These are phyloP conservation scores for Xylophagus ater DNA, from an alignment of 2,888 invertebrate species.

Conservation along the genomic window DNA sequence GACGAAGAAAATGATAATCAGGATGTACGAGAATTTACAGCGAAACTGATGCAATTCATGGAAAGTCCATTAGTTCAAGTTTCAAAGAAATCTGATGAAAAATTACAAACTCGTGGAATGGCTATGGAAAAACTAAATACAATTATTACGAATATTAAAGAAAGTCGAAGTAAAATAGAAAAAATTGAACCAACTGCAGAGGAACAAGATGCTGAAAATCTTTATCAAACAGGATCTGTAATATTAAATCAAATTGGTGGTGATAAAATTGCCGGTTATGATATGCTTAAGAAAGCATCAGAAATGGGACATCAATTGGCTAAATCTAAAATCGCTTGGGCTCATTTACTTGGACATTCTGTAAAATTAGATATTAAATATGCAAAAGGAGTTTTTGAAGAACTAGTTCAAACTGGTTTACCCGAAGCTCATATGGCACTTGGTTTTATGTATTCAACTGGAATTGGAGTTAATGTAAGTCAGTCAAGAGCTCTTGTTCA, in stretches of 20 bases:
- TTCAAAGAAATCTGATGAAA: no score
- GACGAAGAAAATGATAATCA: slow-evolving; percentile 27
- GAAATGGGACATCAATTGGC: slow-evolving; percentile 71
- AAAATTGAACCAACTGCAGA: not conserved
- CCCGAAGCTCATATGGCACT: slow-evolving; percentile 85
- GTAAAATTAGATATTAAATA: slow-evolving; percentile 63
- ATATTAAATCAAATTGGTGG: slow-evolving; percentile 61
- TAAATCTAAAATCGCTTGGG: slow-evolving; percentile 78
- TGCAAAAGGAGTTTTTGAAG: slow-evolving; percentile 65
- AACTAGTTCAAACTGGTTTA: slow-evolving; percentile 62
- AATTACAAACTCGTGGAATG: no score
- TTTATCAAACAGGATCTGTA: slow-evolving; percentile 60
- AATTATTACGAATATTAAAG: slow-evolving; percentile 1
- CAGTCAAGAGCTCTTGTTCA: slow-evolving; percentile 82
- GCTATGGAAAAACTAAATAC: no score
- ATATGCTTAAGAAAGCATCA: slow-evolving; percentile 67
- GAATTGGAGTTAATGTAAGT: slow-evolving; percentile 73
- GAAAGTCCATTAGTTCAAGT: no score
- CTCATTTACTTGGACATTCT: slow-evolving; percentile 71
- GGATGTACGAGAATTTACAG: slow-evolving; percentile 44
- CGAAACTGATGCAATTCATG: no score
- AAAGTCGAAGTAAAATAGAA: not conserved
- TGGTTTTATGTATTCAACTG: slow-evolving; percentile 79
- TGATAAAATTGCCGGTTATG: slow-evolving; percentile 62
- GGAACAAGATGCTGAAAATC: slow-evolving; percentile 48